Evolutionary conservation across 1,140 invertebrate species (phyloP).

Genomic region (Macrobrachium nipponense): DNA sequence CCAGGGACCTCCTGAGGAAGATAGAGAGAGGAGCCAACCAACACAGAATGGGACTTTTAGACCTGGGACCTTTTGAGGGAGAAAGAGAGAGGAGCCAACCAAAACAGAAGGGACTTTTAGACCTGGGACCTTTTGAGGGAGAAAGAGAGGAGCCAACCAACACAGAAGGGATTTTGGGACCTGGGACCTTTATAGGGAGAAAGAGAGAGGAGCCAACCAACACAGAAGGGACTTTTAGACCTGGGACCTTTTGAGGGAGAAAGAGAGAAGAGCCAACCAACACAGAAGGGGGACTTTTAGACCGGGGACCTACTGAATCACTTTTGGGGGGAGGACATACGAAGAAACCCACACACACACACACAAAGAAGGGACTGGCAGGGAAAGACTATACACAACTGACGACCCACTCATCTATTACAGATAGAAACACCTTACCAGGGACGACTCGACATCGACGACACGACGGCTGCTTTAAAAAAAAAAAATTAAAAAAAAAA

Average conservation of each 20-base stretch:
- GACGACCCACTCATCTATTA: no score
- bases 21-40: background rate
- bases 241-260: background rate
- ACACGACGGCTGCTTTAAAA: no score
- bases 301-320: background rate
- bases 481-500: no score
- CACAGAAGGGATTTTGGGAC: background rate
- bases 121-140: background rate
- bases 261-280: background rate
- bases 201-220: background rate
- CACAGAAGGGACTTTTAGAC: background rate
- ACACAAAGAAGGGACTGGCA: background rate
- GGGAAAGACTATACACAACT: no score
- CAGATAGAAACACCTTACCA: no score
- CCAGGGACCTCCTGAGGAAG: background rate
- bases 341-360: no score
- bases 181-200: background rate
- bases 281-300: background rate
- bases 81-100: background rate
- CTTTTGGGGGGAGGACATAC: background rate
- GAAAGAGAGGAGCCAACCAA: background rate
- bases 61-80: background rate
- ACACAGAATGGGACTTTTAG: background rate
- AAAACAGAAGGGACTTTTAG: background rate
- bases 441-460: no score